These are phyloP conservation scores for Tetrax tetrax DNA, from an alignment of 2,113 vertebrate species.

Conservation along the genomic window DNA sequence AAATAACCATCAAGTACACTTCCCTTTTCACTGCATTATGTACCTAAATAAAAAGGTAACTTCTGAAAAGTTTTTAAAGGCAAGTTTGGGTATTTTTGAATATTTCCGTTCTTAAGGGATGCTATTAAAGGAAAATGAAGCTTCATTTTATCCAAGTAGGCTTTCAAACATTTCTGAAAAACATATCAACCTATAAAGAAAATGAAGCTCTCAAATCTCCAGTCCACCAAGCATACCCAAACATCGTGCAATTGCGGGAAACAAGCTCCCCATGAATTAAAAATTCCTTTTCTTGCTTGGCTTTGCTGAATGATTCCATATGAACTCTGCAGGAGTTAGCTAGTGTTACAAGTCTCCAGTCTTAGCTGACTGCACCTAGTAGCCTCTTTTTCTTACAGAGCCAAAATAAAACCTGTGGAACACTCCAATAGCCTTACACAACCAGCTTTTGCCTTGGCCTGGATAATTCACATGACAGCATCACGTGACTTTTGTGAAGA, in stretches of 20 bases:
- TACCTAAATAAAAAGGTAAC: neutral
- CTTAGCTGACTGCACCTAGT: neutral
- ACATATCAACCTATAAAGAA: neutral
- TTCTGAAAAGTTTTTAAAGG: neutral
- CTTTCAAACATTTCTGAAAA: neutral
- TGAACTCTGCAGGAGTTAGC: neutral
- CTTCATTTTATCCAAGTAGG: neutral
- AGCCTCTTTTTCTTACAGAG: neutral
- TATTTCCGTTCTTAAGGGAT: neutral
- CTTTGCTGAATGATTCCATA: neutral
- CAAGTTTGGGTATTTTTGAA: neutral
- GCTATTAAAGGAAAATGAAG: neutral
- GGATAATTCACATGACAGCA: neutral
- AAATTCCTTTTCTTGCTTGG: neutral
- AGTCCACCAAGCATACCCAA: neutral
- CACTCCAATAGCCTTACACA: neutral
- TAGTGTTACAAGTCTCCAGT: neutral
- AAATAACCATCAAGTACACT: neutral
- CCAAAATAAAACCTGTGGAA: neutral
- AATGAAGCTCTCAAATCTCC: neutral
- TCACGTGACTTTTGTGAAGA: neutral
- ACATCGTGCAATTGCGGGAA: neutral
- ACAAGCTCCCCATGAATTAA: neutral
- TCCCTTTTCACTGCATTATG: neutral
- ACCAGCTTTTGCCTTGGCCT: neutral